Evolutionary conservation across 2,797 vertebrate genomes (phyloP).

Genomic region (Notoglanidium macrostoma): DNA sequence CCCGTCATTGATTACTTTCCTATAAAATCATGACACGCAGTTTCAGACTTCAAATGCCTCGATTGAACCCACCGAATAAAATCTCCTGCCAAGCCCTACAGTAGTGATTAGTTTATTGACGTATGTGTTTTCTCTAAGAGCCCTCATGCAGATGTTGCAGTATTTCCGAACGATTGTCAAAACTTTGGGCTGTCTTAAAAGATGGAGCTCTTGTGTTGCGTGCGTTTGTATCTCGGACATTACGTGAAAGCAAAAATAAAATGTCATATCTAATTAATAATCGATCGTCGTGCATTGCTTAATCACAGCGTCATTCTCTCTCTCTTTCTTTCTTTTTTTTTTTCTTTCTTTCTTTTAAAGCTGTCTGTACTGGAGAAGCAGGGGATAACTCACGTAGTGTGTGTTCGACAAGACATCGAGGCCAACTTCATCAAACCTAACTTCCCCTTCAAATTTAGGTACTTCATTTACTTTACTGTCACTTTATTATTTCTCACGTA

Average conservation of each 20-base stretch:
- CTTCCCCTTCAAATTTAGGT: conserved; percentile 97
- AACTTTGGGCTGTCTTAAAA: too few relatives aligned
- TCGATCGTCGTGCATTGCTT: neutral
- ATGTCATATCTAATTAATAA: neutral
- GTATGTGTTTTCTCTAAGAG: neutral
- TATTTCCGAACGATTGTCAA: neutral
- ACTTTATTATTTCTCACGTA: too few relatives aligned
- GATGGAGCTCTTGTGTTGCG: neutral
- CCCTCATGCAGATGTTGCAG: neutral
- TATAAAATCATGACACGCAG: too few relatives aligned
- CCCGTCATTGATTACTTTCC: neutral
- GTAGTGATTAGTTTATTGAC: neutral
- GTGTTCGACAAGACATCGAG: conserved; percentile 98
- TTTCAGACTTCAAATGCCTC: neutral
- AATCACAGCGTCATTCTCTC: neutral
- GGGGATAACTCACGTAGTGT: conserved; percentile 95
- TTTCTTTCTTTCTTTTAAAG: conserved; percentile 74
- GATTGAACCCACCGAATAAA: neutral
- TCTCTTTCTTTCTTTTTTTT: too few relatives aligned
- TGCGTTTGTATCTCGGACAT: neutral
- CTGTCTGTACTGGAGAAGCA: conserved; percentile 92
- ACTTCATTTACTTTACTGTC: conserved; percentile 57
- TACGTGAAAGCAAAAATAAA: neutral
- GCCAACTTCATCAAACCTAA: conserved; percentile 99
- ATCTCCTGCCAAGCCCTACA: neutral